Percentiles rank a stretch among this genome's conserved stretches.
These are phyloP conservation scores for Tamias sibiricus DNA, from an alignment of 2,113 vertebrate species.

Conservation along the genomic window DNA sequence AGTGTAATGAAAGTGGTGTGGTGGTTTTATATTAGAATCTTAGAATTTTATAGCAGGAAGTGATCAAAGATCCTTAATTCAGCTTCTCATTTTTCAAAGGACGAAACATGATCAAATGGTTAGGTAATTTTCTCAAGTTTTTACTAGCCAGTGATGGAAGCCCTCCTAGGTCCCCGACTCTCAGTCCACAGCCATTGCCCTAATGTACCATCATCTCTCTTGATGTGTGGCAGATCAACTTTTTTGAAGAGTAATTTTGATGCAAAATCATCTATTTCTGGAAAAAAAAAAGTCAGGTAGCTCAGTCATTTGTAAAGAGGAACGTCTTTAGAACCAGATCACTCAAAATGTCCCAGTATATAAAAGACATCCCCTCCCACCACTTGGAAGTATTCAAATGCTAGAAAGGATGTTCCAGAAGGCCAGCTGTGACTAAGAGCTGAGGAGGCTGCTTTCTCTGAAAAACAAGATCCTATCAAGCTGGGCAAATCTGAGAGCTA, in stretches of 20 bases:
- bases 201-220: neutral
- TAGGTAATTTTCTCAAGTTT: neutral
- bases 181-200: neutral
- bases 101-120: neutral
- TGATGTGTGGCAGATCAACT: neutral
- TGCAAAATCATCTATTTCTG: slow-evolving; percentile 1
- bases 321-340: neutral
- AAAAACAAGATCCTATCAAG: slow-evolving; percentile 49
- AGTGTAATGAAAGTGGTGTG: neutral
- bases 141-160: neutral
- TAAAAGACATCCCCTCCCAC: slow-evolving; percentile 29
- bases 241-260: slow-evolving; percentile 30
- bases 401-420: slow-evolving; percentile 40
- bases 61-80: neutral
- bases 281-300: neutral
- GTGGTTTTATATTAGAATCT: slow-evolving; percentile 1
- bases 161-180: neutral
- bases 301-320: neutral
- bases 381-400: neutral
- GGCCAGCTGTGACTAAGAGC: slow-evolving; percentile 59
- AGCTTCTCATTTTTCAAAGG: neutral
- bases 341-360: neutral
- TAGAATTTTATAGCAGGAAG: slow-evolving; percentile 12
- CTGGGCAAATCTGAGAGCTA: slow-evolving; percentile 34
- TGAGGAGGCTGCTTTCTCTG: slow-evolving; percentile 55